phyloP scores from a whole-genome alignment of 2,113 vertebrate species.

The Silurus meridionalis region DNA sequence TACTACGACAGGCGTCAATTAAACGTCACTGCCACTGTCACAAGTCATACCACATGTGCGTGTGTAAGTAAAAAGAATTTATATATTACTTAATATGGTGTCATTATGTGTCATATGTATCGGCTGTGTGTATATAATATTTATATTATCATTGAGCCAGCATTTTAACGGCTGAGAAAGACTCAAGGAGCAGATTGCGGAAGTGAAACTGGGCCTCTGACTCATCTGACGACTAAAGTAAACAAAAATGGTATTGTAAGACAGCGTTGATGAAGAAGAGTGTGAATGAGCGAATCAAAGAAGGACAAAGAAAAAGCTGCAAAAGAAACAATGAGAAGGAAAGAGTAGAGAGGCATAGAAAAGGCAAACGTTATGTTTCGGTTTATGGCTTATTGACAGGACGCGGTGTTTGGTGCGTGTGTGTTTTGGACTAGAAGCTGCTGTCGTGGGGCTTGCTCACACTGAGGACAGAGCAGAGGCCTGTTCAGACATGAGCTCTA shows the following conservation, averaged over 20 bases:
- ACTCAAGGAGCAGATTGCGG: neutral
- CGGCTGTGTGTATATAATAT: neutral
- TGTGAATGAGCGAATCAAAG: neutral
- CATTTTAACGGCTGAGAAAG: neutral
- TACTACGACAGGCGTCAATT: neutral
- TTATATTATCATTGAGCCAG: neutral
- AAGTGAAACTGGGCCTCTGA: conserved; percentile 19
- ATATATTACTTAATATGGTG: neutral
- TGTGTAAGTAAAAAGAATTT: neutral
- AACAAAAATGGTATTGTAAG: neutral
- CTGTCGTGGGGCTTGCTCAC: neutral
- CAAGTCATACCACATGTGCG: neutral
- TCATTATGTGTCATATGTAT: neutral
- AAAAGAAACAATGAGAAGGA: neutral
- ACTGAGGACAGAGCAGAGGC: conserved; percentile 26
- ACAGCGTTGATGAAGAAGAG: conserved; percentile 2
- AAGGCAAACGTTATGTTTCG: neutral
- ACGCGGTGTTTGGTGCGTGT: neutral
- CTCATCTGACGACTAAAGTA: neutral
- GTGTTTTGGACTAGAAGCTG: conserved; percentile 9
- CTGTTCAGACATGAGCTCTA: conserved; percentile 43
- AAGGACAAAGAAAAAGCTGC: neutral
- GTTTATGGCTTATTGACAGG: neutral
- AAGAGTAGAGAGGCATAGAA: neutral
- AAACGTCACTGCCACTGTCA: neutral